Conservation (phyloP, 1,140 invertebrate genomes). For the Tetragonula clypearis region DNA sequence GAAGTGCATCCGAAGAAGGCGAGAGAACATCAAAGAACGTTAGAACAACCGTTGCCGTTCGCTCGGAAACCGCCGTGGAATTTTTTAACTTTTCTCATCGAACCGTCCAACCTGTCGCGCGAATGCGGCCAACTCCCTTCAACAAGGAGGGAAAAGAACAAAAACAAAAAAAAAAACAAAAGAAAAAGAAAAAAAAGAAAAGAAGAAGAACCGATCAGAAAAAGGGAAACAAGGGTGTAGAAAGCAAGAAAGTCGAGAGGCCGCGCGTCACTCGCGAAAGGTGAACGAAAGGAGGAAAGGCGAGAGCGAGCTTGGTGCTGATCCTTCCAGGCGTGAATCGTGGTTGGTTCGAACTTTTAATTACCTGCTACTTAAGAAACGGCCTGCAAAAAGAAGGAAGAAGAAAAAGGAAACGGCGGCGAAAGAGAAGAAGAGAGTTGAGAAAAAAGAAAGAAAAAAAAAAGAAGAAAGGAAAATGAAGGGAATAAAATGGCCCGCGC, state of each 20-base stretch:
- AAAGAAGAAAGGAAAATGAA: background rate
- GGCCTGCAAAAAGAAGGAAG: conserved; percentile 36
- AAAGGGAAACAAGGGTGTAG: background rate
- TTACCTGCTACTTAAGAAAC: conserved; percentile 71
- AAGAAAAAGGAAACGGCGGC: conserved; percentile 21
- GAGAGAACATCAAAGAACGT: conserved; percentile 45
- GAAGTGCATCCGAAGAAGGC: conserved; percentile 37
- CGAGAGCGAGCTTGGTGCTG: conserved; percentile 7
- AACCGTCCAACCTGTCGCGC: conserved; percentile 23
- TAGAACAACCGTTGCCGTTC: conserved; percentile 35
- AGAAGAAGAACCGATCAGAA: background rate
- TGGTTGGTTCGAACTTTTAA: conserved; percentile 76
- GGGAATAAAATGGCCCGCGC: conserved; percentile 17
- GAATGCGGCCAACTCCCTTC: conserved; percentile 8
- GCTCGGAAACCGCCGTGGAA: conserved; percentile 31
- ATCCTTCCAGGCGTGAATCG: conserved; percentile 70
- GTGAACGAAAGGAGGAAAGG: background rate
- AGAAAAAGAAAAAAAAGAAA: background rate
- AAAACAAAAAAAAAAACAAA: background rate
- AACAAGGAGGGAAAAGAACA: background rate
- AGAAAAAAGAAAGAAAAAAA: background rate
- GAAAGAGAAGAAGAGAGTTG: conserved; percentile 21
- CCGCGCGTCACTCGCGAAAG: conserved; percentile 9
- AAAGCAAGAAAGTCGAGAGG: background rate
- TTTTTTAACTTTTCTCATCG: conserved; percentile 56